These are phyloP conservation scores for Venusia cambrica DNA, from an alignment of 2,888 invertebrate genomes.

Conservation along the genomic window DNA sequence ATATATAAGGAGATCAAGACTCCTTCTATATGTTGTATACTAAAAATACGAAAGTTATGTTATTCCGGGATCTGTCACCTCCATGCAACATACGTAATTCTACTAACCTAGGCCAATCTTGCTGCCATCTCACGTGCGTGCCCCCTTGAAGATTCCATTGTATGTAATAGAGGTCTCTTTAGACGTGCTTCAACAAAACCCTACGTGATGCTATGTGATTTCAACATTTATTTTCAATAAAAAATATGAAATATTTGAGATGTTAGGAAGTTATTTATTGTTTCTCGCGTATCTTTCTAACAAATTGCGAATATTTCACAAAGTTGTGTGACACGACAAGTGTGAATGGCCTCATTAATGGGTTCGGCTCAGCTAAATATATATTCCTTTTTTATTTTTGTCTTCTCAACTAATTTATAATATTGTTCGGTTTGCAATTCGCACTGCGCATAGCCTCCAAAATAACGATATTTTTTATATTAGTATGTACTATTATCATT, in stretches of 20 bases:
- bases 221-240: background rate
- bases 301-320: slow-evolving; percentile 11
- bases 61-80: too few species aligned
- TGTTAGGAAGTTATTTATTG: slow-evolving; percentile 17
- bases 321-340: slow-evolving; percentile 28
- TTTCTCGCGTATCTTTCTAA: slow-evolving; percentile 11
- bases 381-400: slow-evolving; percentile 59
- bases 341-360: slow-evolving; percentile 67
- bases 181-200: slow-evolving; percentile 4
- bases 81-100: too few species aligned
- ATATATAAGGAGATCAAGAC: too few species aligned
- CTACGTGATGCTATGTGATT: slow-evolving; percentile 4
- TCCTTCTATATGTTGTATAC: too few species aligned
- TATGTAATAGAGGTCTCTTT: background rate
- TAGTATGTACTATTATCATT: too few species aligned
- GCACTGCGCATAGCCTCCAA: too few species aligned
- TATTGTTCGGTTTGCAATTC: too few species aligned
- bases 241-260: slow-evolving; percentile 1
- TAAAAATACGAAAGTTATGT: too few species aligned
- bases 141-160: too few species aligned
- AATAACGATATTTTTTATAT: too few species aligned
- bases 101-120: too few species aligned
- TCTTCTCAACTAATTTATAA: slow-evolving; percentile 46
- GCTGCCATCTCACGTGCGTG: too few species aligned
- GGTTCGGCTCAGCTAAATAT: slow-evolving; percentile 51